phyloP scores from a whole-genome alignment of 2,113 vertebrate genomes.

The Oryzias celebensis region DNA sequence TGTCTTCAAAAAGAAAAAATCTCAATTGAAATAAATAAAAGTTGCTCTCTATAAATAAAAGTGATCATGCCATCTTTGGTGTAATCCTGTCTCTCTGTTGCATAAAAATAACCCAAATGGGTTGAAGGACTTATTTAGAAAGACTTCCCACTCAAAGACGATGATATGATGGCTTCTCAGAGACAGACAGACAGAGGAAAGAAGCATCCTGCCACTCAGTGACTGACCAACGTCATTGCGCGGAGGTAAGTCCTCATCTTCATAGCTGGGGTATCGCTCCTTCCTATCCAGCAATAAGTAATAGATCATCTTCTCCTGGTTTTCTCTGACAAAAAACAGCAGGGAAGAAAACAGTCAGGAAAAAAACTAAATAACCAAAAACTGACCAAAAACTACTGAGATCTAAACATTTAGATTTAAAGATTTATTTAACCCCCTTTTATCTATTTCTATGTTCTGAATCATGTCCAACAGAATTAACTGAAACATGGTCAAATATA shows the following conservation, averaged over 20 bases:
- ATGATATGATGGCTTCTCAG: not conserved
- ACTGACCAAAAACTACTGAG: not conserved
- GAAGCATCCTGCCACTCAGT: slow-evolving; percentile 51
- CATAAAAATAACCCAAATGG: not conserved
- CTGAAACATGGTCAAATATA: not conserved
- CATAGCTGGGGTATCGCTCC: slow-evolving; percentile 91
- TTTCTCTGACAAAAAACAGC: slow-evolving; percentile 77
- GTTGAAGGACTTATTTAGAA: not conserved
- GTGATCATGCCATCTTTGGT: no score
- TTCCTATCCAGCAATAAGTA: slow-evolving; percentile 91
- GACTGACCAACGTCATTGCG: slow-evolving; percentile 87
- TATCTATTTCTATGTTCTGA: not conserved
- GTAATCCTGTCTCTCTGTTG: no score
- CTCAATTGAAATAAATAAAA: not conserved
- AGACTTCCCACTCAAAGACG: slow-evolving; percentile 1
- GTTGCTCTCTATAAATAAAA: no score
- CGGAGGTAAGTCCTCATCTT: slow-evolving; percentile 89
- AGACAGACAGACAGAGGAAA: slow-evolving; percentile 5
- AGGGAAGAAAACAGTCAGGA: not conserved
- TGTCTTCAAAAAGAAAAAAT: not conserved
- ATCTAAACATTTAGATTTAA: not conserved
- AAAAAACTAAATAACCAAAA: not conserved
- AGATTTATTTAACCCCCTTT: not conserved
- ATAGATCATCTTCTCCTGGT: slow-evolving; percentile 95
- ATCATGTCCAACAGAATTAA: not conserved